Conservation (phyloP, 1,140 invertebrate genomes). For the Cataglyphis hispanica region DNA sequence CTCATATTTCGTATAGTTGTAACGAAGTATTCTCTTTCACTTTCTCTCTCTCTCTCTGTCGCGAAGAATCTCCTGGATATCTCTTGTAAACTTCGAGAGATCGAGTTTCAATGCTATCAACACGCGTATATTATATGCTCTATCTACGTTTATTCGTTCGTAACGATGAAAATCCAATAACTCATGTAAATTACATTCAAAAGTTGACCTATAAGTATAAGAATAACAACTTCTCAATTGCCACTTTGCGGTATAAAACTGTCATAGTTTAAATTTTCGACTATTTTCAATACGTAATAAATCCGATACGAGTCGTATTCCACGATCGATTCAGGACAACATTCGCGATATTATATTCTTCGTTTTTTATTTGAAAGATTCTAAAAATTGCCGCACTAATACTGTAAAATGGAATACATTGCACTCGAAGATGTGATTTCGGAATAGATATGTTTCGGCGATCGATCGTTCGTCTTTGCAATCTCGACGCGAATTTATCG, state of each 20-base stretch:
- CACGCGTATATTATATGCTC: neutral
- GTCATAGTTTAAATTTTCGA: neutral
- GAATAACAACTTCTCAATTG: neutral
- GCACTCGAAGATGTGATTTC: neutral
- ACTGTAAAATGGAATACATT: no score
- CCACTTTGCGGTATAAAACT: neutral
- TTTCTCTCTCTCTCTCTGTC: neutral
- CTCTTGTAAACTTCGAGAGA: neutral
- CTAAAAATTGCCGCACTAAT: neutral
- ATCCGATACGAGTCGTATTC: neutral
- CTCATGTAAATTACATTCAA: neutral
- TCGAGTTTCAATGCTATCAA: conserved; percentile 6
- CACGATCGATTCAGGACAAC: neutral
- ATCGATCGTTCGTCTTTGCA: neutral
- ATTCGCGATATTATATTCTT: neutral
- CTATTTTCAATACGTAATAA: neutral
- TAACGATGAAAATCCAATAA: conserved; percentile 6
- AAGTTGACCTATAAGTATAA: neutral
- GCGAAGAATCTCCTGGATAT: neutral
- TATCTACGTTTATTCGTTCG: neutral
- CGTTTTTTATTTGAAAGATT: neutral
- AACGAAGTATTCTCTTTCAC: neutral
- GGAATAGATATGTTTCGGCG: neutral
- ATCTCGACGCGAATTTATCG: neutral
- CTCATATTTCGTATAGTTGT: neutral